phyloP scores from a whole-genome alignment of 1,140 invertebrate genomes.

The Lerema accius region DNA sequence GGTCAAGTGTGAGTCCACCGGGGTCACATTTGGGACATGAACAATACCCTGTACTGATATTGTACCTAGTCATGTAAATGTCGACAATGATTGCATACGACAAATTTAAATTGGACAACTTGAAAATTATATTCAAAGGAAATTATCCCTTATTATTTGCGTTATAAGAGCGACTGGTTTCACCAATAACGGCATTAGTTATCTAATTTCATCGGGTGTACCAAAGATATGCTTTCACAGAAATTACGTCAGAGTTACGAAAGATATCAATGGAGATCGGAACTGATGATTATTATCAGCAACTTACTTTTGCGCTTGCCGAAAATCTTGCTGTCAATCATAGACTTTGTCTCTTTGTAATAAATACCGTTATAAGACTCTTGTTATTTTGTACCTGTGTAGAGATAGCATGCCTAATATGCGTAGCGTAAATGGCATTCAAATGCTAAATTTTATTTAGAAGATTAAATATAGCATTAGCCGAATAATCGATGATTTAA shows the following conservation, averaged over 20 bases:
- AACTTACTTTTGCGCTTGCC: slow-evolving; percentile 28
- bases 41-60: slow-evolving; percentile 21
- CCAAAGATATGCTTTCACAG: slow-evolving; percentile 49
- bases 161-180: neutral
- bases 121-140: slow-evolving; percentile 11
- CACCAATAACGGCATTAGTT: neutral
- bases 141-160: slow-evolving; percentile 11
- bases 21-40: slow-evolving; percentile 24
- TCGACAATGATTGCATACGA: slow-evolving; percentile 24
- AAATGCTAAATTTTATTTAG: no score
- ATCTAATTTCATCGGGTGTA: slow-evolving; percentile 15
- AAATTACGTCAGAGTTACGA: slow-evolving; percentile 49
- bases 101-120: slow-evolving; percentile 1
- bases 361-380: slow-evolving; percentile 10
- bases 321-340: slow-evolving; percentile 11
- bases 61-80: slow-evolving; percentile 35
- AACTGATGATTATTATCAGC: slow-evolving; percentile 17
- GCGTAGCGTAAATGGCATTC: neutral
- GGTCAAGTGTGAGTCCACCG: slow-evolving; percentile 58
- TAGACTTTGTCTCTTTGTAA: slow-evolving; percentile 19
- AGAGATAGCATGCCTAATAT: slow-evolving; percentile 6
- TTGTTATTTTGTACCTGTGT: neutral
- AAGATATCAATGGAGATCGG: slow-evolving; percentile 38
- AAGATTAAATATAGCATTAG: no score
- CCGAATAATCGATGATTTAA: no score